Evolutionary conservation across 2,113 vertebrate genomes (phyloP).

Genomic region (Gymnocephalus cernua): DNA sequence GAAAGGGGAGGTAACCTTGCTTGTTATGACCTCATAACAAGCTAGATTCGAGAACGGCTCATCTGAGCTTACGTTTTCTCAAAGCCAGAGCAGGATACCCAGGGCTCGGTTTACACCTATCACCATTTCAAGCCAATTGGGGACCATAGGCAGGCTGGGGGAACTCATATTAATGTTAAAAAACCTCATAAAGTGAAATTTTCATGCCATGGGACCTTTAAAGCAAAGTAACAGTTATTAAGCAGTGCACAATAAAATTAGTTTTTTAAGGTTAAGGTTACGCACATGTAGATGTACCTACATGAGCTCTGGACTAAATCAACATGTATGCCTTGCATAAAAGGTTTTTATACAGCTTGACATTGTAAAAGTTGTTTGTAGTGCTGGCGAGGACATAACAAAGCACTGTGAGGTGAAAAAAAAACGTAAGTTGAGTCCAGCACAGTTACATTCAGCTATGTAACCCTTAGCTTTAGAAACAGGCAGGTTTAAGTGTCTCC

Average conservation of each 20-base stretch:
- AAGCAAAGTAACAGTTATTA: neutral
- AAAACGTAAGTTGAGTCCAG: neutral
- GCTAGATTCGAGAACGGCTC: too few relatives aligned
- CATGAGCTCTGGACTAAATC: conserved; percentile 1
- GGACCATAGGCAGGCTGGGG: too few relatives aligned
- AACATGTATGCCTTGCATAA: neutral
- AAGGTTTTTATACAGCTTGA: neutral
- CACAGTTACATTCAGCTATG: neutral
- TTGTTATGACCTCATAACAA: too few relatives aligned
- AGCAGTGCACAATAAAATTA: neutral
- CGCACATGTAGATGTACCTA: neutral
- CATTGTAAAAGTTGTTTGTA: neutral
- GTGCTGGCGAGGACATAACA: neutral
- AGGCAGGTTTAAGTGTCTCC: neutral
- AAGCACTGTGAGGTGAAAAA: neutral
- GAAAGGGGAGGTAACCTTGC: too few relatives aligned
- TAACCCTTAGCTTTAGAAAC: neutral
- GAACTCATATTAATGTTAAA: too few relatives aligned
- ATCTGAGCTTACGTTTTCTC: too few relatives aligned
- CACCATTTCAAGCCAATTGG: too few relatives aligned
- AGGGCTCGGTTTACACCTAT: too few relatives aligned
- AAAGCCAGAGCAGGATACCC: too few relatives aligned
- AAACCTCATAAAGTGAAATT: too few relatives aligned
- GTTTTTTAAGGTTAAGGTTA: conserved; percentile 1
- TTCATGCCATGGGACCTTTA: too few relatives aligned